Percentiles rank a stretch among this genome's conserved stretches.
These are phyloP conservation scores for Chironomus riparius DNA, from an alignment of 2,888 invertebrate species.

Conservation along the genomic window DNA sequence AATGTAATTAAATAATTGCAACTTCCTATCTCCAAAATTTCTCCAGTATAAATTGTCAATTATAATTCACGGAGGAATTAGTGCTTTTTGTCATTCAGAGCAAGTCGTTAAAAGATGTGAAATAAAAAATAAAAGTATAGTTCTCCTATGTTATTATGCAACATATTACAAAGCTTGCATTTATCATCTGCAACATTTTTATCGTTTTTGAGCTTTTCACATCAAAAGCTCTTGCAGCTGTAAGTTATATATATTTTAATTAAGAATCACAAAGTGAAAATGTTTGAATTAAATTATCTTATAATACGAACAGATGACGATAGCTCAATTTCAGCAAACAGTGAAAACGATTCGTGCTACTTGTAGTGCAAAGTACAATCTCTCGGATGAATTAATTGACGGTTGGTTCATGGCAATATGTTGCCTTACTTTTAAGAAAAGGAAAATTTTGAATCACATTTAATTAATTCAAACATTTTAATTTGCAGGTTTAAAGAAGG, in stretches of 20 bases:
- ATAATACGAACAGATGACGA: background rate
- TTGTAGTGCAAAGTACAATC: background rate
- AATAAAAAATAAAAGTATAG: background rate
- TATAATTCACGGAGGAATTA: no score
- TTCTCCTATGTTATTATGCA: background rate
- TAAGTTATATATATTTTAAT: background rate
- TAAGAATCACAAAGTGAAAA: background rate
- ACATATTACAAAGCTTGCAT: background rate
- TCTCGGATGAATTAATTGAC: background rate
- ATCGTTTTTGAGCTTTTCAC: background rate
- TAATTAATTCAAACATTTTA: background rate
- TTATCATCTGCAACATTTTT: conserved; percentile 1
- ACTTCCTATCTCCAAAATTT: no score
- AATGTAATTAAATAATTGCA: no score
- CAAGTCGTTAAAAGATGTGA: background rate
- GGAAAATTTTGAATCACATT: background rate
- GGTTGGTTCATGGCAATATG: background rate
- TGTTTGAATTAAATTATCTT: background rate
- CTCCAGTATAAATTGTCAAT: no score
- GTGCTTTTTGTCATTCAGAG: background rate
- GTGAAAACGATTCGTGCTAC: background rate
- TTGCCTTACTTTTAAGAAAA: no score
- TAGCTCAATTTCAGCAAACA: background rate
- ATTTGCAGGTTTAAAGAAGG: background rate
- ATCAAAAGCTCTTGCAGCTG: background rate